phyloP scores from a whole-genome alignment of 2,888 invertebrate species.

The Aethes cnicana region DNA sequence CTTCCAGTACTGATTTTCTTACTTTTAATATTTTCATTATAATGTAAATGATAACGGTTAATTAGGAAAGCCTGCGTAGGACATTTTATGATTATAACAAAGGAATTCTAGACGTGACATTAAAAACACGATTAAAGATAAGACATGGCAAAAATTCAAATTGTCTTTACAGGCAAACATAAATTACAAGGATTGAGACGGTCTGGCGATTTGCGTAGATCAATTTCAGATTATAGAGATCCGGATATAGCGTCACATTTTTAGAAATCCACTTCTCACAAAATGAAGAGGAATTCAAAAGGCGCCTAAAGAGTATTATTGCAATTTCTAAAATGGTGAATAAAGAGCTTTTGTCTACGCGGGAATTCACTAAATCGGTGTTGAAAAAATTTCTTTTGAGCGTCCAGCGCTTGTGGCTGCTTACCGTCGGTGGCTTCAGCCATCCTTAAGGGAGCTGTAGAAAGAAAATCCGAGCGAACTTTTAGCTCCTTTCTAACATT shows the following conservation, averaged over 20 bases:
- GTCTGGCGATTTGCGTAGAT: constrained; percentile 40
- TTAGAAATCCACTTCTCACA: constrained; percentile 22
- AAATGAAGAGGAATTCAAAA: constrained; percentile 17
- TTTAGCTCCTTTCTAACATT: no score
- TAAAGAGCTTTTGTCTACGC: constrained; percentile 6
- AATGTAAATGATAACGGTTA: no score
- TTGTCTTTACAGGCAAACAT: constrained; percentile 23
- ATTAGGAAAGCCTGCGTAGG: no score
- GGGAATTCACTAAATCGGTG: background rate
- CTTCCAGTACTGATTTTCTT: no score
- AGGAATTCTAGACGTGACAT: background rate
- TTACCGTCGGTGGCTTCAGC: background rate
- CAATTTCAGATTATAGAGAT: constrained; percentile 41
- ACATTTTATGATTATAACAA: no score
- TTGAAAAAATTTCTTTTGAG: constrained; percentile 5
- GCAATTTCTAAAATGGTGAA: constrained; percentile 13
- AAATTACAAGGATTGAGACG: constrained; percentile 30
- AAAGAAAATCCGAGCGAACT: no score
- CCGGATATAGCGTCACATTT: constrained; percentile 24
- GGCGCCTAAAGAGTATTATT: background rate
- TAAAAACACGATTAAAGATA: constrained; percentile 18
- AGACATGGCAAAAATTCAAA: constrained; percentile 7
- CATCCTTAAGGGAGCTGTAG: background rate
- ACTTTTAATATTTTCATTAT: no score
- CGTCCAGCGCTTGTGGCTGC: constrained; percentile 4